Percentiles rank a stretch among this genome's conserved stretches.
Conservation (phyloP, 2,888 invertebrate genomes). For the Eledone cirrhosa region DNA sequence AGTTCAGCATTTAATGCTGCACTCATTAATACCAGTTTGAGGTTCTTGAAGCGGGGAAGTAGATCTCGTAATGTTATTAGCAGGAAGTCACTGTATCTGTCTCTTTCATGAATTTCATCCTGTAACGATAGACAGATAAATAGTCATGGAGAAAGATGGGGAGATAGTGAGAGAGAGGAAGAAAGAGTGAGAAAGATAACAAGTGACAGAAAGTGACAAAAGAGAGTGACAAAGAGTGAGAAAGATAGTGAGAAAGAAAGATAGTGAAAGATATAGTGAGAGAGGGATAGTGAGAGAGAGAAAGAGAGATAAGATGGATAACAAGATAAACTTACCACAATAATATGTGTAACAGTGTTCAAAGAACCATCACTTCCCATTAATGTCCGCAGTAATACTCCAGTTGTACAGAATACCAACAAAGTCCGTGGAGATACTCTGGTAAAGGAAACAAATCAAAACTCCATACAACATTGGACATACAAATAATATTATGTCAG, state of each 20-base stretch:
- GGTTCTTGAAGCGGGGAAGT: constrained; percentile 75
- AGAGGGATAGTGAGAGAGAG: too few relatives aligned
- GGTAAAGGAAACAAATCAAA: background rate
- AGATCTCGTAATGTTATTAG: constrained; percentile 84
- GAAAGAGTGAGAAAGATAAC: too few relatives aligned
- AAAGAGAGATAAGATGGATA: too few relatives aligned
- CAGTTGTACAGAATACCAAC: constrained; percentile 90
- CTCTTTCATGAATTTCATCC: constrained; percentile 96
- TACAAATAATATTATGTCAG: too few relatives aligned
- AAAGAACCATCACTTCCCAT: constrained; percentile 81
- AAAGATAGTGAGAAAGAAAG: too few relatives aligned
- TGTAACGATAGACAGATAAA: constrained; percentile 70
- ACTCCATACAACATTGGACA: too few relatives aligned
- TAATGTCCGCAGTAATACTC: constrained; percentile 85
- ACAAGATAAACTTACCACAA: constrained; percentile 63
- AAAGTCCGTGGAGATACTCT: constrained; percentile 82
- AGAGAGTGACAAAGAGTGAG: too few relatives aligned
- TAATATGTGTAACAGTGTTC: constrained; percentile 80
- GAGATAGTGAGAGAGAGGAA: too few relatives aligned
- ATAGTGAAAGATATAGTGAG: too few relatives aligned
- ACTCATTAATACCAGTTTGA: constrained; percentile 91
- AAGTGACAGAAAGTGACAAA: too few relatives aligned
- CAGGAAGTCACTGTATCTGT: constrained; percentile 91
- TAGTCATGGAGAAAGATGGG: too few relatives aligned
- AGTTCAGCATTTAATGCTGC: constrained; percentile 88